A percentile compares a stretch with the other conserved stretches of the same genome.
Evolutionary conservation across 2,113 vertebrate species (phyloP).

Genomic region (Ceuthmochares aereus): DNA sequence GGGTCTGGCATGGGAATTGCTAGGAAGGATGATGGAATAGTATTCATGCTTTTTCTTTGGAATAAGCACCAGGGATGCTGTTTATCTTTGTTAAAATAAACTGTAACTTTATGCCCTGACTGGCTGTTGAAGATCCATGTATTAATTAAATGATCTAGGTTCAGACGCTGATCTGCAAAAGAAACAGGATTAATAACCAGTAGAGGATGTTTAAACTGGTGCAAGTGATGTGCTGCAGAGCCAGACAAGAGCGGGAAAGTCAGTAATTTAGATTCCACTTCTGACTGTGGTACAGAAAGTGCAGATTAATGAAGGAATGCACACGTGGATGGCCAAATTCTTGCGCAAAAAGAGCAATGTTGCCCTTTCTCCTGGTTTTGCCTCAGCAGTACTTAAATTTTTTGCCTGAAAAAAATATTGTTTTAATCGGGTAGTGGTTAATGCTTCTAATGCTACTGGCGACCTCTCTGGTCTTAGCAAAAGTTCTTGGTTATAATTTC

Average conservation of each 20-base stretch:
- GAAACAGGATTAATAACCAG: neutral
- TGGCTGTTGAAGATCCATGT: neutral
- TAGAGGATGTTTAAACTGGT: slow-evolving; percentile 4
- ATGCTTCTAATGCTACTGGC: neutral
- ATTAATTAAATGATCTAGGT: slow-evolving; percentile 13
- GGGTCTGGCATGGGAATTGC: neutral
- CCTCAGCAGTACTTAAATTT: slow-evolving; percentile 6
- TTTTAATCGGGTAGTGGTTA: neutral
- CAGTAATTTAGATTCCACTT: slow-evolving; percentile 25
- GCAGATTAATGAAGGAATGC: slow-evolving; percentile 39
- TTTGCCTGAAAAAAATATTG: slow-evolving; percentile 7
- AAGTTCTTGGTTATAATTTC: neutral
- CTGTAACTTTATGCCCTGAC: neutral
- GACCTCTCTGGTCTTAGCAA: neutral
- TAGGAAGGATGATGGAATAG: neutral
- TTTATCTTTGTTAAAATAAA: slow-evolving; percentile 50
- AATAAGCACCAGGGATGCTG: neutral
- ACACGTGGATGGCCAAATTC: neutral
- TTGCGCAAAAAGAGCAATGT: slow-evolving; percentile 9
- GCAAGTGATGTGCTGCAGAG: neutral
- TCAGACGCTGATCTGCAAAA: neutral
- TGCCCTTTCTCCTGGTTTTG: slow-evolving; percentile 24
- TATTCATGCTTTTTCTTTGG: neutral
- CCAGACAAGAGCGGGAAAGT: neutral
- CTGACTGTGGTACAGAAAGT: slow-evolving; percentile 15